phyloP scores from a whole-genome alignment of 2,888 invertebrate species.

The Synanthedon vespiformis region DNA sequence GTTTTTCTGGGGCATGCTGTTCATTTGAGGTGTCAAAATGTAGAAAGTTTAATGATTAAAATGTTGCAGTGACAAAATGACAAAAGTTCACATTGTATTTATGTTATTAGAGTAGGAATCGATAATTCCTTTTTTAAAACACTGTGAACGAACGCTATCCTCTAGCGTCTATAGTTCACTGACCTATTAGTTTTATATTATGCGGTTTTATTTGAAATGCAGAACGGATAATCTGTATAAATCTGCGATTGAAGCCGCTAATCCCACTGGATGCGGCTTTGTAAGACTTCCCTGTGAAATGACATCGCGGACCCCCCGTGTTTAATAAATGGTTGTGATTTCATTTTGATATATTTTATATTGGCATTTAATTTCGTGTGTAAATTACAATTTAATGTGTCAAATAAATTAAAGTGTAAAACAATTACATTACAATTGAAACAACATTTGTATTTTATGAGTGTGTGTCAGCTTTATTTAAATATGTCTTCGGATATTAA shows the following conservation, averaged over 20 bases:
- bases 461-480: too few species aligned
- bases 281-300: slow-evolving; percentile 31
- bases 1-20: too few species aligned
- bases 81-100: too few species aligned
- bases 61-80: too few species aligned
- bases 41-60: too few species aligned
- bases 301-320: slow-evolving; percentile 8
- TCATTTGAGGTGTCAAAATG: too few species aligned
- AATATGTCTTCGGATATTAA: too few species aligned
- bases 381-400: slow-evolving; percentile 8
- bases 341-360: slow-evolving; percentile 1
- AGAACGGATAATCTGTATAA: slow-evolving; percentile 45
- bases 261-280: slow-evolving; percentile 28
- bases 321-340: slow-evolving; percentile 3
- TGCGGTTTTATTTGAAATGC: slow-evolving; percentile 16
- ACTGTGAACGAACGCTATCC: too few species aligned
- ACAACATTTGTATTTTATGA: too few species aligned
- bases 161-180: not conserved
- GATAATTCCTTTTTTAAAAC: too few species aligned
- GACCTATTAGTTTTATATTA: slow-evolving; percentile 11
- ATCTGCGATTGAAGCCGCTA: slow-evolving; percentile 46
- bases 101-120: too few species aligned
- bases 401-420: not conserved
- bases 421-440: too few species aligned
- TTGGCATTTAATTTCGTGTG: slow-evolving; percentile 1